phyloP scores from a whole-genome alignment of 2,888 invertebrate species.

The Eudasyphora cyanicolor region DNA sequence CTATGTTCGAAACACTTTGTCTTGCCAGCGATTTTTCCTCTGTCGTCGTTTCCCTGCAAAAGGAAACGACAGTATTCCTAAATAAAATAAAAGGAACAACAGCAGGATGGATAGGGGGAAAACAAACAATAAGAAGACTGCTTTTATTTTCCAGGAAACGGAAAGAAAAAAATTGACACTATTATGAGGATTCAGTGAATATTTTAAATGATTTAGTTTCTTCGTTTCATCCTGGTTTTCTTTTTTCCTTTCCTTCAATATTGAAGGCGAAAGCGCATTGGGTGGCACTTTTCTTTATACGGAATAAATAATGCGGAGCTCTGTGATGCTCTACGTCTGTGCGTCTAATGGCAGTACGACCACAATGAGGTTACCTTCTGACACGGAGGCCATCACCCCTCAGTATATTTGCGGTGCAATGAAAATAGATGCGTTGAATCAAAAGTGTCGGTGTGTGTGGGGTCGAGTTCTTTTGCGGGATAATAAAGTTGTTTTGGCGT shows the following conservation, averaged over 20 bases:
- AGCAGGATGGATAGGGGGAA: neutral
- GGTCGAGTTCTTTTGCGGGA: neutral
- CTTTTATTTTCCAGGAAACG: neutral
- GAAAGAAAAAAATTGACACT: neutral
- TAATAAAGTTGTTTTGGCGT: neutral
- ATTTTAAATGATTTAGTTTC: neutral
- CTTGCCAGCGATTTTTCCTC: neutral
- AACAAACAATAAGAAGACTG: neutral
- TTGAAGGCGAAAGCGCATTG: too few relatives aligned
- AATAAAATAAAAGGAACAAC: neutral
- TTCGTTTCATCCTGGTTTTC: neutral
- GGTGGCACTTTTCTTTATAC: neutral
- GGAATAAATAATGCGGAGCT: neutral
- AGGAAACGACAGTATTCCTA: neutral
- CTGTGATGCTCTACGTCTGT: neutral
- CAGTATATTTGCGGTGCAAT: neutral
- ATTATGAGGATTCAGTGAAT: conserved; percentile 3
- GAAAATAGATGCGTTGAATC: too few relatives aligned
- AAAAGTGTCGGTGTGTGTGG: neutral
- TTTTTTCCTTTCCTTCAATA: neutral
- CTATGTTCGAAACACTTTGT: neutral
- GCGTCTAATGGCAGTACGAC: neutral
- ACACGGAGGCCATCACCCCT: neutral
- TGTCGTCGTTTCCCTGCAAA: neutral
- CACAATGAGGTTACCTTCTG: neutral